These are phyloP conservation scores for Denticeps clupeoides DNA, from an alignment of 2,797 vertebrate genomes.

Conservation along the genomic window DNA sequence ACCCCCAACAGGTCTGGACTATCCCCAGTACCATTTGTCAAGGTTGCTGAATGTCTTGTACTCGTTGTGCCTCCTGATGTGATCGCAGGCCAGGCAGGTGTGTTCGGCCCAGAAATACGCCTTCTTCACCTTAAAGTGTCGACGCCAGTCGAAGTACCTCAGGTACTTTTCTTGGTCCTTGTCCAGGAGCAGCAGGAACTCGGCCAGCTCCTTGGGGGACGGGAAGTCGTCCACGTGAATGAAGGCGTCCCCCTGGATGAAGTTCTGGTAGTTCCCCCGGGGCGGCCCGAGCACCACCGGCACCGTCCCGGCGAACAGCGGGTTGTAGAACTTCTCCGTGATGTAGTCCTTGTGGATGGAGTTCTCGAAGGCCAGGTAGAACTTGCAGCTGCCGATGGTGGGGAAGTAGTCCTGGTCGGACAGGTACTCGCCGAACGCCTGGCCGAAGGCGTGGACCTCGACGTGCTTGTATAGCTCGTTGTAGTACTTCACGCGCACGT, in stretches of 20 bases:
- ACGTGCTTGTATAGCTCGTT: slow-evolving; percentile 92
- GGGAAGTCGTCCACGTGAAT: slow-evolving; percentile 94
- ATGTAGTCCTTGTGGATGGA: slow-evolving; percentile 98
- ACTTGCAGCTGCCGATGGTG: slow-evolving; percentile 89
- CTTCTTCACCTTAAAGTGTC: slow-evolving; percentile 88
- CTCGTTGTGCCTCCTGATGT: slow-evolving; percentile 85
- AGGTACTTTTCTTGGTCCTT: slow-evolving; percentile 89
- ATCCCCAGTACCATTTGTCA: slow-evolving; percentile 97
- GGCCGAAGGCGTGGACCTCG: slow-evolving; percentile 86
- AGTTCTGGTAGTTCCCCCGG: slow-evolving; percentile 94
- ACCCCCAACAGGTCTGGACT: slow-evolving; percentile 24
- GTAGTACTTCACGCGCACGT: slow-evolving; percentile 91
- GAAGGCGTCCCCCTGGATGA: slow-evolving; percentile 88
- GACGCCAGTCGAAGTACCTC: slow-evolving; percentile 90
- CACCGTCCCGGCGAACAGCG: slow-evolving; percentile 83
- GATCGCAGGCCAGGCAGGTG: slow-evolving; percentile 90
- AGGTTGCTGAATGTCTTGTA: slow-evolving; percentile 87
- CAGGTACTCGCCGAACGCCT: slow-evolving; percentile 88
- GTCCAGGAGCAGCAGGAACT: slow-evolving; percentile 86
- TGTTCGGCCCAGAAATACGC: slow-evolving; percentile 90
- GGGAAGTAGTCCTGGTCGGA: slow-evolving; percentile 86
- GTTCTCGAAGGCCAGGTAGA: slow-evolving; percentile 96
- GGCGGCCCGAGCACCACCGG: slow-evolving; percentile 86
- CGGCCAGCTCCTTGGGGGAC: slow-evolving; percentile 85
- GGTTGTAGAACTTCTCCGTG: slow-evolving; percentile 95